Percentiles rank a stretch among this genome's conserved stretches.
Evolutionary conservation across 2,797 vertebrate genomes (phyloP).

Genomic region (Xiphophorus birchmanni): DNA sequence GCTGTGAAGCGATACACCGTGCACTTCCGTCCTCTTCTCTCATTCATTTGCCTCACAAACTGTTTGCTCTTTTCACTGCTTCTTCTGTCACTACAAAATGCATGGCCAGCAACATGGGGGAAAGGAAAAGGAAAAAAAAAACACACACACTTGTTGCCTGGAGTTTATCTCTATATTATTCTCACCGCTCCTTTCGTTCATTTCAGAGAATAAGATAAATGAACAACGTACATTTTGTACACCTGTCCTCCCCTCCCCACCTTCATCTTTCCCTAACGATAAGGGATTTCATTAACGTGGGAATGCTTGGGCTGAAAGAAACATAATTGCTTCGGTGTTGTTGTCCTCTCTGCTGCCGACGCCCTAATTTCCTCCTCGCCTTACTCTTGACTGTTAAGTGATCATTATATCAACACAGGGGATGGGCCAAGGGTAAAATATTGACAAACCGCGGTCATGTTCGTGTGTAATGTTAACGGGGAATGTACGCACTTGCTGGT

Average conservation of each 20-base stretch:
- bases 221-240: conserved; percentile 80
- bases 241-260: conserved; percentile 82
- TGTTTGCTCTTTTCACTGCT: conserved; percentile 53
- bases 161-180: conserved; percentile 77
- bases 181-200: conserved; percentile 73
- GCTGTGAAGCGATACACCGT: conserved; percentile 68
- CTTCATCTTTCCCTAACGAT: conserved; percentile 78
- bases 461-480: conserved; percentile 56
- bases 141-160: conserved; percentile 80
- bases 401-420: conserved; percentile 85
- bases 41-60: conserved; percentile 47
- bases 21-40: conserved; percentile 43
- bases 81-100: conserved; percentile 54
- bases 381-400: conserved; percentile 87
- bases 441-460: conserved; percentile 81
- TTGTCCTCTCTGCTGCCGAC: conserved; percentile 81
- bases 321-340: conserved; percentile 86
- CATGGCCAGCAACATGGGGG: conserved; percentile 54
- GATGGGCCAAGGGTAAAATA: conserved; percentile 84
- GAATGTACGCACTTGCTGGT: conserved; percentile 29
- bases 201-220: conserved; percentile 84
- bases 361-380: conserved; percentile 84
- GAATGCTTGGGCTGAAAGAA: conserved; percentile 83
- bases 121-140: conserved; percentile 25
- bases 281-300: conserved; percentile 87